Evolutionary conservation across 1,140 invertebrate genomes (phyloP).

Genomic region (Atopsyche davidsoni): DNA sequence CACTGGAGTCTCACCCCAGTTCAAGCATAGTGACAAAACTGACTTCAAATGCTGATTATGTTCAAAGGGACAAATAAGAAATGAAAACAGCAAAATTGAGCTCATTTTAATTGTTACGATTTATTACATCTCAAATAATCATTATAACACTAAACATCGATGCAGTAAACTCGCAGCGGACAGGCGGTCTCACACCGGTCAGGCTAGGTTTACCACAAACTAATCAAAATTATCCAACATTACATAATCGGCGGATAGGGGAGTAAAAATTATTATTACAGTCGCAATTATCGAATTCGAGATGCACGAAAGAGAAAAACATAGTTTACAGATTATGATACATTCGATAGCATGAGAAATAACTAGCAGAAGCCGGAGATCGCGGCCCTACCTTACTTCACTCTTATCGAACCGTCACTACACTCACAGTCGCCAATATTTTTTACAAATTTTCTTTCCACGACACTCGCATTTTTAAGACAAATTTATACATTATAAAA

Average conservation of each 20-base stretch:
- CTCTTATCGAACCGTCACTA: too few species aligned
- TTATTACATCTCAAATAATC: constrained; percentile 24
- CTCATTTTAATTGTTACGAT: constrained; percentile 24
- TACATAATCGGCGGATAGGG: neutral
- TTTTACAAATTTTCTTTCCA: constrained; percentile 1
- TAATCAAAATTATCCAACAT: neutral
- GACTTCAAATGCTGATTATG: neutral
- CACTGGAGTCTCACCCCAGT: too few species aligned
- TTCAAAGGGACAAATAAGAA: constrained; percentile 6
- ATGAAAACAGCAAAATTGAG: constrained; percentile 14
- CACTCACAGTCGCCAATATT: constrained; percentile 6
- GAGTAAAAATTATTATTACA: constrained; percentile 1
- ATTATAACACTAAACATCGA: constrained; percentile 25
- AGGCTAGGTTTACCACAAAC: neutral
- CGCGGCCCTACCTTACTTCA: too few species aligned
- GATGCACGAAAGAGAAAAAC: neutral
- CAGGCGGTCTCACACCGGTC: neutral
- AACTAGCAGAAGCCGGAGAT: too few species aligned
- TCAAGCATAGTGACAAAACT: too few species aligned
- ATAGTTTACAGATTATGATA: too few species aligned
- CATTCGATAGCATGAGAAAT: too few species aligned
- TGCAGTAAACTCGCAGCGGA: constrained; percentile 6
- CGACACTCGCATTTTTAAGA: neutral
- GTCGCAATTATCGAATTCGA: neutral
- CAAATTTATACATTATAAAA: too few species aligned